Evolutionary conservation across 2,888 invertebrate species (phyloP), one percentile per base, ranked within the genome.

Genomic region (Smittia aterrima): DNA sequence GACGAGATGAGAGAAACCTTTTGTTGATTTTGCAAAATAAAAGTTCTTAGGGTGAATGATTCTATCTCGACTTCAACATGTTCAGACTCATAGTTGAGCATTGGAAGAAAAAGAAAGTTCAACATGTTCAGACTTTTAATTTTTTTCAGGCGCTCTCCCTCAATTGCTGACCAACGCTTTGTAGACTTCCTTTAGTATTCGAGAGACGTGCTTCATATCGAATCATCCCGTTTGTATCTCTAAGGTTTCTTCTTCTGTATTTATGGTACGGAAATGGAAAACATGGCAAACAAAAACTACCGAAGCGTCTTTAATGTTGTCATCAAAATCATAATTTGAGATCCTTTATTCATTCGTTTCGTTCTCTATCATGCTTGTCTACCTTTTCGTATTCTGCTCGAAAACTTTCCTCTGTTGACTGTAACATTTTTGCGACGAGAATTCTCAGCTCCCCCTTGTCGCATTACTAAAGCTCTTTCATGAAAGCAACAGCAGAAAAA

Each of bases 401-500:
- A 20, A 24, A 41, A n/a, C 13, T 41, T 41, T 67, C n/a, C 16
- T 47, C 47, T 47, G 47, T 47, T 47, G 47, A 47, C 16, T 47
- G 47, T n/a, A 47, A 47, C 16, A 47, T 47, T 47, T 16, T 16
- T 47, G 9, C 16, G 47, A 47, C 47, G 7, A 47, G 3, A 2
- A 47, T 47, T 47, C 47, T 20, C 18, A 67, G n/a, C 38, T 67
- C 67, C 67, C 41, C 16, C 20, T 41, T 47, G 67, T 47, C 41
- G 25, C 67, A 67, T 67, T 67, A 13, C n/a, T n/a, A 27, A 27
- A 22, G 13, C 25, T 27, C 3, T n/a, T 66, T 27, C 64, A 24
- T 62, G 58, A 67, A 67, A 41, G 41, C 11, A 67, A 20, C 41
- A 67, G 24, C 13, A 67, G 22, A 22, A 22, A 67, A 41, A 41